A percentile compares a stretch with the other conserved stretches of the same genome.
These are phyloP conservation scores for Chelonia mydas DNA, from an alignment of 2,797 vertebrate genomes.

Conservation along the genomic window DNA sequence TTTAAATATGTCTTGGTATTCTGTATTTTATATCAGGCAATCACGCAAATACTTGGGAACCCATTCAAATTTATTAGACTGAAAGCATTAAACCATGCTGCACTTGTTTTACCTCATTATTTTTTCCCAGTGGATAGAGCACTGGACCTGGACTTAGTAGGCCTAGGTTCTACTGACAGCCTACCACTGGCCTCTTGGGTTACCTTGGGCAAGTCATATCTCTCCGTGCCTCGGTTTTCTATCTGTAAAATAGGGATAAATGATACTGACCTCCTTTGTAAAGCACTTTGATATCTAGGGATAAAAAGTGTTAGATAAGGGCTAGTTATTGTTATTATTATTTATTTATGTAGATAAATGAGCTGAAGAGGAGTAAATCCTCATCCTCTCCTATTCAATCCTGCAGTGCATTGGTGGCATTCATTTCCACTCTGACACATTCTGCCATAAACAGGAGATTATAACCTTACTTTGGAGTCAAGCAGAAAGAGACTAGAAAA, in stretches of 20 bases:
- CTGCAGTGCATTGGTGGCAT: conserved; percentile 24
- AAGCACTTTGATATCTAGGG: background rate
- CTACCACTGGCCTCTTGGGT: background rate
- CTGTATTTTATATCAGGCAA: background rate
- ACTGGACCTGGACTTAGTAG: background rate
- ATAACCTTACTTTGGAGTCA: background rate
- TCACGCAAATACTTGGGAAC: background rate
- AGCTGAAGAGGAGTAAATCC: conserved; percentile 6
- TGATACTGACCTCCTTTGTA: background rate
- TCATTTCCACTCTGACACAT: background rate
- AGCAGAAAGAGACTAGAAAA: conserved; percentile 41
- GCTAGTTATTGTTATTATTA: background rate
- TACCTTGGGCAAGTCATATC: background rate
- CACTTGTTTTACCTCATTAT: background rate
- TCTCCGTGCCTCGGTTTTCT: background rate
- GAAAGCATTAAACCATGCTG: background rate
- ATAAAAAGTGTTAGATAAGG: background rate
- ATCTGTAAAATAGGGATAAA: background rate
- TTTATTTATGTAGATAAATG: conserved; percentile 22
- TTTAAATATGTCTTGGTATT: background rate
- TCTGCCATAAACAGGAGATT: conserved; percentile 31
- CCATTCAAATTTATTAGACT: background rate
- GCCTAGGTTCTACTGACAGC: background rate
- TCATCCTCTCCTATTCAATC: background rate
- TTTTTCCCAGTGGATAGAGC: background rate